Percentiles rank a stretch among this genome's conserved stretches.
phyloP scores from a whole-genome alignment of 1,140 invertebrate species.

The Xylocopa sonorina region DNA sequence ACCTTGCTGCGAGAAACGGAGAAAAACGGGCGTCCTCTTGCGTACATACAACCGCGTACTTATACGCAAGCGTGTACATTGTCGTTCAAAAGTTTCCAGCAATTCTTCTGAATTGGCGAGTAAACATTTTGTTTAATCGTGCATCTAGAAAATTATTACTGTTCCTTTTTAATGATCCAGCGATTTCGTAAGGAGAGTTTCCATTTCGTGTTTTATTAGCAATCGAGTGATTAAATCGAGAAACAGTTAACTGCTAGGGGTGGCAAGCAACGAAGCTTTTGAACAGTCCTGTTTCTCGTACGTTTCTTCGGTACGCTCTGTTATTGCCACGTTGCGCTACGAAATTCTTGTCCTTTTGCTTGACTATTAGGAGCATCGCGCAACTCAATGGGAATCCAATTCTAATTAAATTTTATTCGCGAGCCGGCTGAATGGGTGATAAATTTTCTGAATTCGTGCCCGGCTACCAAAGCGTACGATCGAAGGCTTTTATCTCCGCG shows the following conservation, averaged over 20 bases:
- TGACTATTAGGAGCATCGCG: slow-evolving; percentile 37
- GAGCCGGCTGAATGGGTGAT: slow-evolving; percentile 7
- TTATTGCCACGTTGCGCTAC: slow-evolving; percentile 10
- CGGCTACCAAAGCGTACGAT: background rate
- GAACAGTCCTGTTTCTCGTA: too few species aligned
- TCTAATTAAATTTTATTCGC: slow-evolving; percentile 47
- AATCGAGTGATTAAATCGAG: too few species aligned
- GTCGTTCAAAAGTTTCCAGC: too few species aligned
- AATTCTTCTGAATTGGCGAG: too few species aligned
- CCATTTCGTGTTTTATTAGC: too few species aligned
- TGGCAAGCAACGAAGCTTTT: too few species aligned
- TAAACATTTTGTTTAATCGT: too few species aligned
- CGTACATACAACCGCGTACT: background rate
- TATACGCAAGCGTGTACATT: too few species aligned
- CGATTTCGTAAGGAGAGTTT: too few species aligned
- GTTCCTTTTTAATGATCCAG: too few species aligned
- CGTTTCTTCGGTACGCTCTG: background rate
- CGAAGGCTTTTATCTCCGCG: background rate
- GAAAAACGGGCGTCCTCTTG: slow-evolving; percentile 38
- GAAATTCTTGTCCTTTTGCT: slow-evolving; percentile 28
- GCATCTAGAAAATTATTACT: too few species aligned
- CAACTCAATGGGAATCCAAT: slow-evolving; percentile 31
- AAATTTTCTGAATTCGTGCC: background rate
- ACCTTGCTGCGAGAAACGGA: slow-evolving; percentile 19
- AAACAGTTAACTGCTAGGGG: too few species aligned